phyloP scores from a whole-genome alignment of 2,888 invertebrate genomes.

The Melieria omissa region DNA sequence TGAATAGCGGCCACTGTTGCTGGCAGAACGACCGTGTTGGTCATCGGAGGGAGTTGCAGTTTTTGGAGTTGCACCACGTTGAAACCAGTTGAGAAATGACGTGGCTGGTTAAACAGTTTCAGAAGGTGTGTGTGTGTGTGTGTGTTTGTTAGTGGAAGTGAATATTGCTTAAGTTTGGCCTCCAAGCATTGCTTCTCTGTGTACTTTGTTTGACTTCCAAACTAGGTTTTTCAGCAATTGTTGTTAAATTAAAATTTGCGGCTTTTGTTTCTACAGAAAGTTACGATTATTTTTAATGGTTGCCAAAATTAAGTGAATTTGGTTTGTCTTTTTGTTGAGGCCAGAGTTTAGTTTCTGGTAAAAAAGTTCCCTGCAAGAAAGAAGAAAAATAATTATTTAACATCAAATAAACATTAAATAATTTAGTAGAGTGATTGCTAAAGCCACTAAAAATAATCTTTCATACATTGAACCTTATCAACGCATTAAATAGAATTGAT shows the following conservation, averaged over 20 bases:
- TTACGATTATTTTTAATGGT: not conserved
- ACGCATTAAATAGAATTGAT: not conserved
- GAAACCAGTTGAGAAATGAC: not conserved
- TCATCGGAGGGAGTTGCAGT: constrained; percentile 58
- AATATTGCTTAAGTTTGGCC: no score
- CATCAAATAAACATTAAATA: not conserved
- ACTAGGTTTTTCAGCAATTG: not conserved
- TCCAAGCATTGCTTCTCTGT: no score
- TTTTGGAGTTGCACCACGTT: constrained; percentile 1
- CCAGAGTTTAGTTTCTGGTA: constrained; percentile 34
- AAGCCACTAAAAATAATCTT: not conserved
- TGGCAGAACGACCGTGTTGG: constrained; percentile 60
- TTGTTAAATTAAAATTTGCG: constrained; percentile 14
- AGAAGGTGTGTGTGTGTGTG: not conserved
- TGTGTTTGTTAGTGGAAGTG: no score
- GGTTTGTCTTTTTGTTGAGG: constrained; percentile 28
- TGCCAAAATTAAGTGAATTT: no score
- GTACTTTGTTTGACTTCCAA: no score
- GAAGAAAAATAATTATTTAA: constrained; percentile 21
- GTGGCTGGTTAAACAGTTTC: constrained; percentile 22
- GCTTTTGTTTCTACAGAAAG: constrained; percentile 16
- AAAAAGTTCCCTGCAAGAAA: constrained; percentile 45
- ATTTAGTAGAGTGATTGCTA: not conserved
- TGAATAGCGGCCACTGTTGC: constrained; percentile 57
- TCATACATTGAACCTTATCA: not conserved